A percentile compares a stretch with the other conserved stretches of the same genome.
These are phyloP conservation scores for Edolisoma coerulescens DNA, from an alignment of 2,113 vertebrate genomes.

Conservation along the genomic window DNA sequence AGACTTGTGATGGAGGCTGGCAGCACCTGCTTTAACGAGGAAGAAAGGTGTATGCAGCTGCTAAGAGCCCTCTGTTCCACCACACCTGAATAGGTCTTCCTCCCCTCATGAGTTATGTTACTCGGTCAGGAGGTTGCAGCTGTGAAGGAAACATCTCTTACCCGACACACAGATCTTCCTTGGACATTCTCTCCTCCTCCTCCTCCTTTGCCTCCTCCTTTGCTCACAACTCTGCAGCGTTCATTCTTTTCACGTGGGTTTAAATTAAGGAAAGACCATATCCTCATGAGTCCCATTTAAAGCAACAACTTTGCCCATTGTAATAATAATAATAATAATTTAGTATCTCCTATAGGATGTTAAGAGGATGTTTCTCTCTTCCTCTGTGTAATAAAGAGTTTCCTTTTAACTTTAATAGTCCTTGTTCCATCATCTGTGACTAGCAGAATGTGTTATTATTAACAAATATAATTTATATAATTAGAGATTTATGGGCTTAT, in stretches of 20 bases:
- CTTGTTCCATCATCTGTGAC: neutral
- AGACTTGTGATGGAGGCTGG: neutral
- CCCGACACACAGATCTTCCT: neutral
- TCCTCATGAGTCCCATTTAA: neutral
- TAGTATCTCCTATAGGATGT: neutral
- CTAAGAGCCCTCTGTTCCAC: neutral
- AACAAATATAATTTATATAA: neutral
- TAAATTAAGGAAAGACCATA: neutral
- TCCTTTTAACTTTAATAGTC: constrained; percentile 20
- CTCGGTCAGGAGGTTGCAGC: neutral
- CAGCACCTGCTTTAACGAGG: neutral
- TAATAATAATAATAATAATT: neutral
- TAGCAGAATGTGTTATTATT: neutral
- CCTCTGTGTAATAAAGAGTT: neutral
- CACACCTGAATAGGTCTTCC: neutral
- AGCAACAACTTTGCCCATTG: neutral
- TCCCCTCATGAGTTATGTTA: neutral
- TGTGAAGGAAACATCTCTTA: neutral
- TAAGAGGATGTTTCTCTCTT: constrained; percentile 1
- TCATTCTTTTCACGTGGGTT: neutral
- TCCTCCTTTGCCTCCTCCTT: neutral
- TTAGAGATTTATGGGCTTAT: neutral
- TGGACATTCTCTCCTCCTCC: neutral
- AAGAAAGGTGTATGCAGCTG: neutral
- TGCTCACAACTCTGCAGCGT: neutral